Evolutionary conservation across 2,888 invertebrate genomes (phyloP).

Genomic region (Chymomyza procnemis): DNA sequence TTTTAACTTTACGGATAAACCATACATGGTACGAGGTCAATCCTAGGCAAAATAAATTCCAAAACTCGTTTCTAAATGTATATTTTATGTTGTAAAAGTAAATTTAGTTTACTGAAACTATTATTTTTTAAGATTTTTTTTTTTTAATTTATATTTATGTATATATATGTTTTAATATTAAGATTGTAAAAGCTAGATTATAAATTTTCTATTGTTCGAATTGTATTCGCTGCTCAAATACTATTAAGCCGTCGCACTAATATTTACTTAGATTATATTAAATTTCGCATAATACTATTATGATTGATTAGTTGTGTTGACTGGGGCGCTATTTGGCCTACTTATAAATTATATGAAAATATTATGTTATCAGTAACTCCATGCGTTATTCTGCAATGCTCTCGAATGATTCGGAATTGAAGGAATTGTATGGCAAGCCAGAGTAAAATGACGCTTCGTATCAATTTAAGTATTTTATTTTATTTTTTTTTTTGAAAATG

Average conservation of each 20-base stretch:
- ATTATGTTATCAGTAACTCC: not conserved
- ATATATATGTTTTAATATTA: not conserved
- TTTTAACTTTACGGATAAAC: not conserved
- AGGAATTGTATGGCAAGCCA: not conserved
- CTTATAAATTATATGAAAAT: slow-evolving; percentile 4
- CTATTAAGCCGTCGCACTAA: not conserved
- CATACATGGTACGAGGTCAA: not conserved
- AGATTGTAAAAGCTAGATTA: not conserved
- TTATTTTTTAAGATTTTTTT: not conserved
- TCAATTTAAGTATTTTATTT: not conserved
- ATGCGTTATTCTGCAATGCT: not conserved
- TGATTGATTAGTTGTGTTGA: slow-evolving; percentile 2
- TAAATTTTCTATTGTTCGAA: not conserved
- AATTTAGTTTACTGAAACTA: not conserved
- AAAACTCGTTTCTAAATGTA: slow-evolving; percentile 18
- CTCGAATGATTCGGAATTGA: not conserved
- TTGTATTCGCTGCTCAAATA: not conserved
- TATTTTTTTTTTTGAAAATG: too few species aligned
- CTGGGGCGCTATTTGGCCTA: not conserved
- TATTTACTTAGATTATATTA: slow-evolving; percentile 45
- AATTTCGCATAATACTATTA: slow-evolving; percentile 12
- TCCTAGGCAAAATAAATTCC: not conserved
- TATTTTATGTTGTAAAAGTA: not conserved
- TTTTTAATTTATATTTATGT: not conserved
- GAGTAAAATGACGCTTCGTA: not conserved